Base-by-base conservation (phyloP, 53 echinoderm and acorn worm species). In the Apostichopus leukothele region DNA sequence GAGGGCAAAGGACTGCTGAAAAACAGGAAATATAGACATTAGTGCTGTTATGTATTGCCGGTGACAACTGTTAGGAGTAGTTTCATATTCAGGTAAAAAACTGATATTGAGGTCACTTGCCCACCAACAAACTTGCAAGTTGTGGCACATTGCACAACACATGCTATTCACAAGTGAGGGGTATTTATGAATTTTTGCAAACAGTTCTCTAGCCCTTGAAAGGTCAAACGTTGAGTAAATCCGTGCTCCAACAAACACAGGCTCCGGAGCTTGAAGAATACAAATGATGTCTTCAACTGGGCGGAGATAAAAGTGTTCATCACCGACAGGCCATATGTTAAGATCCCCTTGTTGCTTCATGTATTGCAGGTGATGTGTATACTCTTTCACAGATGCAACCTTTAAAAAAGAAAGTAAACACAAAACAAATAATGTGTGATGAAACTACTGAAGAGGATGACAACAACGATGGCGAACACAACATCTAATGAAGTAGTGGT, bases 291-390 rank as follows among this genome's bases (percentile, higher is more conserved):
- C 73, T 16, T 51, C 39, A 11, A 26, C 27, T 50, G 74, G 87
- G 25, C 26, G 74, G 4, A 87, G 74, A 50, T 50, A 87, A 50
- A 22, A 74, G 8, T 9, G 51, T 7, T 73, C 73, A 11, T 71
- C 26, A 6, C 73, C 73, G 11, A 20, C 73, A 25, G 74, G 87
- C 73, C 87, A 87, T 9, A 16, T 74, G 27, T 50, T 73, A 6
- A 87, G 50, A 16, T 50, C 39, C 18, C 75, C 39, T 4, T 75
- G 25, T 3, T 84, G 85, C 61, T 27, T 84, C 85, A 84, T 84
- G 60, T 84, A 84, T 6, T 55, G 26, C 11, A 84, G 57, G 9
- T 27, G 27, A 61, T 21, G n/a, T 60, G 21, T 63, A 18, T 84
- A 60, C 26, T 61, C 85, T 60, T 84, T 61, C 13, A 60, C 19